Base-by-base conservation (phyloP, 2,113 vertebrate species). In the Suricata suricatta region DNA sequence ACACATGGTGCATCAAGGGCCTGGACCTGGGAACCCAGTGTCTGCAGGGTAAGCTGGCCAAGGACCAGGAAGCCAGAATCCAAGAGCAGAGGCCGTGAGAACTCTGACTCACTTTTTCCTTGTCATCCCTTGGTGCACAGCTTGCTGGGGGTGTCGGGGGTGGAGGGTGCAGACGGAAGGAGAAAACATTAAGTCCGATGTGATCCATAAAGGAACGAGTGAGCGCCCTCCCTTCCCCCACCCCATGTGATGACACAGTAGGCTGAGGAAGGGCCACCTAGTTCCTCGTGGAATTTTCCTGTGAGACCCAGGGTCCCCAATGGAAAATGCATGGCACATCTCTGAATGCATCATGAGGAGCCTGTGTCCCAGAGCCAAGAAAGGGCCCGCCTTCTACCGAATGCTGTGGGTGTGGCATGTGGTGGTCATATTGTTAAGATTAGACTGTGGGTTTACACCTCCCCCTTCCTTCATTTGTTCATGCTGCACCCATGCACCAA, bases 401-500 rank as follows among this genome's bases (percentile, higher is more conserved):
- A 6, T 13, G 0, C 1, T 1, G 3, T 71, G 64, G 12, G 15
- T 1, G 2, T 17, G 57, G 74, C 5, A 0, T 0, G 47, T 21
- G 82, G 31, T 23, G 1, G 25, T 33, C 2, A 1, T 2, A 6
- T 4, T n/a, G 21, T 21, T 33, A 38, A 25, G 72, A 81, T 9
- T 7, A n/a, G 0, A 8, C 14, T 5, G 50, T 0, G 64, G 83
- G 31, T 38, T 31, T 17, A 19, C 54, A 16, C 7, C n/a, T 17
- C 14, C 1, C 6, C 25, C 9, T 35, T 23, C 72, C 52, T 25
- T 38, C 35, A 1, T 25, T 5, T 13, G 64, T 33, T 72, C n/a
- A 17, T 3, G 31, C 38, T 64, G 25, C 0, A 15, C 3, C 12
- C 2, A 0, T 2, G 16, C 3, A 10, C 3, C 9, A 38, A 64